Percentiles rank a stretch among this genome's conserved stretches.
Conservation (phyloP, 2,113 vertebrate species). For the Trachemys scripta region DNA sequence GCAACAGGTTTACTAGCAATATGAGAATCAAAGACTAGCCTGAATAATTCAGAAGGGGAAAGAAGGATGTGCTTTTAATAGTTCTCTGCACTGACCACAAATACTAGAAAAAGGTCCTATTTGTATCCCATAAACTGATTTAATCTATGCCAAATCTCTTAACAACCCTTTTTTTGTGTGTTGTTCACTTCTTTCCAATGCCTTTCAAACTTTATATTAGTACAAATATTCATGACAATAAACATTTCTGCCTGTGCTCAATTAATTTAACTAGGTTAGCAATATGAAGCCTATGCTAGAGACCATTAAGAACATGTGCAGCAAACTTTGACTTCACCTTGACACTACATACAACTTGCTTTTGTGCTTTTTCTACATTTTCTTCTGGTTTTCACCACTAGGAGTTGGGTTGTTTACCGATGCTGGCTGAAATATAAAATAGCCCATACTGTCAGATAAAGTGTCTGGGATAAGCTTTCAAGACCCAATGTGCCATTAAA, state of each 20-base stretch:
- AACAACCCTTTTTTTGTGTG: not conserved
- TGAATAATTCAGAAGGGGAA: slow-evolving; percentile 18
- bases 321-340: not conserved
- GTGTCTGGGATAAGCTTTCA: not conserved
- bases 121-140: not conserved
- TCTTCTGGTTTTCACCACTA: not conserved
- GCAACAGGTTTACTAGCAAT: slow-evolving; percentile 29
- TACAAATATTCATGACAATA: not conserved
- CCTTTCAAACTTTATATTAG: not conserved
- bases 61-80: not conserved
- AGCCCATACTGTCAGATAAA: not conserved
- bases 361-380: not conserved
- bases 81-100: slow-evolving; percentile 18
- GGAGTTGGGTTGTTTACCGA: not conserved
- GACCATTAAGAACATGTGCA: not conserved
- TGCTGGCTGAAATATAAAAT: not conserved
- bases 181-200: not conserved
- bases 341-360: not conserved
- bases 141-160: not conserved
- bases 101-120: not conserved
- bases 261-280: not conserved
- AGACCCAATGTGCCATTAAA: not conserved
- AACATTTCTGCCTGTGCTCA: not conserved
- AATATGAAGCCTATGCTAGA: not conserved
- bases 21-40: slow-evolving; percentile 33